Percentiles rank a stretch among this genome's conserved stretches.
These are phyloP conservation scores for Phortica magna DNA, from an alignment of 2,888 invertebrate species.

Conservation along the genomic window DNA sequence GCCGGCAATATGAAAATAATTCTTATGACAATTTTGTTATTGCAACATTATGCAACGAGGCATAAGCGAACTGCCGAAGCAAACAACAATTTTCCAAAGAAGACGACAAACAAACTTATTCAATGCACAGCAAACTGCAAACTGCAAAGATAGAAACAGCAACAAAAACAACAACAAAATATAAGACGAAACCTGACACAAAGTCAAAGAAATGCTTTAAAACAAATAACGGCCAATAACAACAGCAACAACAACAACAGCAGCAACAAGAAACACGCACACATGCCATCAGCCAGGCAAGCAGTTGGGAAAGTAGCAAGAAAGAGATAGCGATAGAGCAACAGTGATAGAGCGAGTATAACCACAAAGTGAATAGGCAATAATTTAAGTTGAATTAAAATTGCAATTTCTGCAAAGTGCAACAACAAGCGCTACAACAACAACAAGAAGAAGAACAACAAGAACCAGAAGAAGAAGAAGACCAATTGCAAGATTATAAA, in stretches of 20 bases:
- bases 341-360: neutral
- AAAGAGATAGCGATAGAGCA: neutral
- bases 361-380: slow-evolving; percentile 10
- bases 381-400: slow-evolving; percentile 18
- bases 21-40: neutral
- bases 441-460: neutral
- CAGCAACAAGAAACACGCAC: neutral
- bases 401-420: neutral
- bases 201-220: slow-evolving; percentile 13
- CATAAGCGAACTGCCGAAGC: slow-evolving; percentile 21
- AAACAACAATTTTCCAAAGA: too few species aligned
- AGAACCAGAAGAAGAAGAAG: too few species aligned
- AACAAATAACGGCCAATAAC: neutral
- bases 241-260: neutral
- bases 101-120: too few species aligned
- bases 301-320: neutral
- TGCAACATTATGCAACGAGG: slow-evolving; percentile 9
- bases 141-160: neutral
- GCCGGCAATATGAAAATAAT: slow-evolving; percentile 1
- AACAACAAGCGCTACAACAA: neutral
- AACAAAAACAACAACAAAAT: too few species aligned
- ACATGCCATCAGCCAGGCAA: neutral
- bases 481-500: neutral
- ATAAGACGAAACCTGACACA: neutral
- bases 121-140: neutral